Evolutionary conservation across 2,113 vertebrate genomes (phyloP).

Genomic region (Corvus hawaiiensis): DNA sequence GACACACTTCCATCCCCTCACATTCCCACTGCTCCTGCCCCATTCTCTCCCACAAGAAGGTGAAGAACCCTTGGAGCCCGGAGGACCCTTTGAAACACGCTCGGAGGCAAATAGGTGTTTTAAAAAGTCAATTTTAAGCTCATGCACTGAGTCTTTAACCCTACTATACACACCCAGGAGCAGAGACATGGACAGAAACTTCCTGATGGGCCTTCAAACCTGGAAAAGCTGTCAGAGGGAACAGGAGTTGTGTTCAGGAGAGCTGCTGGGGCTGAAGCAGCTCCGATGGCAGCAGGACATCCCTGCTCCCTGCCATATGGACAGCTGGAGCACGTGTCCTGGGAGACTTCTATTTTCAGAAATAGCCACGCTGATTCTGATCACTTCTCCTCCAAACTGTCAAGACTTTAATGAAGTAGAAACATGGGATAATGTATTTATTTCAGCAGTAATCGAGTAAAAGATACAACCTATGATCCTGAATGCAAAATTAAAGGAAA

Average conservation of each 20-base stretch:
- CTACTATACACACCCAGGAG: neutral
- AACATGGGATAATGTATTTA: neutral
- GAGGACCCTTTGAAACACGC: neutral
- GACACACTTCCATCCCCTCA: neutral
- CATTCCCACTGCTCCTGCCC: neutral
- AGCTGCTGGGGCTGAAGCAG: neutral
- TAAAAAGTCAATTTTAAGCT: neutral
- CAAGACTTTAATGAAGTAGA: neutral
- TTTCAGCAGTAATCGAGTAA: neutral
- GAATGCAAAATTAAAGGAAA: neutral
- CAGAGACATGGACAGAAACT: rapidly evolving
- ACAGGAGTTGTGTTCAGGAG: neutral
- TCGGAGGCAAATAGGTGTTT: neutral
- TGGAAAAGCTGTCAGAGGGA: neutral
- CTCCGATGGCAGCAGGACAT: rapidly evolving
- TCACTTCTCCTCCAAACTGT: neutral
- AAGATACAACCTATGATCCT: neutral
- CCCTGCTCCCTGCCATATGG: neutral
- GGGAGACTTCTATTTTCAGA: neutral
- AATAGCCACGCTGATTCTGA: neutral
- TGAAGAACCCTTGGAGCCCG: neutral
- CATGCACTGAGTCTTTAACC: neutral
- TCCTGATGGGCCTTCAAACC: neutral
- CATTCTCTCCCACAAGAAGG: neutral
- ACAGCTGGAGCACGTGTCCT: neutral